These are phyloP conservation scores for Onychostoma macrolepis DNA, from an alignment of 2,113 vertebrate genomes.

Conservation along the genomic window DNA sequence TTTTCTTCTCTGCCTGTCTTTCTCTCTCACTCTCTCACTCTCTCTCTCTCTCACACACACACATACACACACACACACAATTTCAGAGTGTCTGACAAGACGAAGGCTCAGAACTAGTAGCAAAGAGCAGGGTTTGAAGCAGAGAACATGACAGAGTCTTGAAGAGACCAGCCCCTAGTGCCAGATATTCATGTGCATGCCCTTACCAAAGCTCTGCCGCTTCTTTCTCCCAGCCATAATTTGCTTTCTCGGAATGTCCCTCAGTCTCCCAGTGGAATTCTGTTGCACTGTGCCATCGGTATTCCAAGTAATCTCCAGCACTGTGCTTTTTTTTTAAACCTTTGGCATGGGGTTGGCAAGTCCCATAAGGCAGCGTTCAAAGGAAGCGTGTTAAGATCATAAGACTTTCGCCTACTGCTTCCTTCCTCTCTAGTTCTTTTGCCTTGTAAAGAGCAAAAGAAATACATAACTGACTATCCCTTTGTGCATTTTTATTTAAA, in stretches of 20 bases:
- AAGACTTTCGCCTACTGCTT: conserved; percentile 67
- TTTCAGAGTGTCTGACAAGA: conserved; percentile 47
- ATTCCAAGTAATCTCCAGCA: conserved; percentile 78
- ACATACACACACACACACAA: conserved; percentile 56
- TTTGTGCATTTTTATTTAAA: conserved; percentile 28
- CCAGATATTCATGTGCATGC: conserved; percentile 67
- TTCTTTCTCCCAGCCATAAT: conserved; percentile 65
- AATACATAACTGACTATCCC: conserved; percentile 65
- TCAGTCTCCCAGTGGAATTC: conserved; percentile 72
- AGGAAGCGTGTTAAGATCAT: conserved; percentile 77
- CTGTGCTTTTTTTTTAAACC: conserved; percentile 73
- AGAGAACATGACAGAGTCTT: conserved; percentile 52
- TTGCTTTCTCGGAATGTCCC: conserved; percentile 74
- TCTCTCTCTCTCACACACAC: neutral
- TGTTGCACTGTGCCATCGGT: conserved; percentile 75
- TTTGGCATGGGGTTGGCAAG: conserved; percentile 73
- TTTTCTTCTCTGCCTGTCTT: conserved; percentile 3
- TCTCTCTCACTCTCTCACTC: neutral
- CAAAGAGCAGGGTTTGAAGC: conserved; percentile 35
- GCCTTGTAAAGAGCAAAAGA: conserved; percentile 63
- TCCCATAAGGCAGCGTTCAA: conserved; percentile 78
- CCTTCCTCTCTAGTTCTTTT: conserved; percentile 47
- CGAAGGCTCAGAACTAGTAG: conserved; percentile 50
- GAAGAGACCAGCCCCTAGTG: conserved; percentile 43
- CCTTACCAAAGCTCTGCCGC: conserved; percentile 32